Evolutionary conservation across 1,140 invertebrate genomes (phyloP), one percentile per base, ranked within the genome.

Genomic region (Episyrphus balteatus): DNA sequence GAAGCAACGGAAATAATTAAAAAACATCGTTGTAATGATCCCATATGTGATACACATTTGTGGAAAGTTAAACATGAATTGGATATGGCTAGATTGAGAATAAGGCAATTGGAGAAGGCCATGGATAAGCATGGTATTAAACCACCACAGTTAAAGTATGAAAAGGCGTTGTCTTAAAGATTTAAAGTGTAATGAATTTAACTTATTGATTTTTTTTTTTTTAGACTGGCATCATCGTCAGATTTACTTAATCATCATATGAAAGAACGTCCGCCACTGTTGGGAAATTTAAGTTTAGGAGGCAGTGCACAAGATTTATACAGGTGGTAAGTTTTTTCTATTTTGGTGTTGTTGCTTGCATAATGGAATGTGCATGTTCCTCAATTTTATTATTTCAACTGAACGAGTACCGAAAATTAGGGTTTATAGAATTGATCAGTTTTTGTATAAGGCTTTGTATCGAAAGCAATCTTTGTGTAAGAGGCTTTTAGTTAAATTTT

Each of bases 21-120:
- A 49, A 71, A 76, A 50, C 79, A 80, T 58, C 73, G 78, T 48
- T 91, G 87, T 68, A 77, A 78, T 40, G 85, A 91, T 71, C 84
- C 86, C 2, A 80, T 89, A 19, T 87, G 84, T 62, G 82, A 86
- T 65, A 83, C 83, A 2, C 81, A 88, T 66, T 73, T 90, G 15
- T 91, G 88, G 86, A 90, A 91, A 65, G 87, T 88, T 15, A 84
- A 84, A 54, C 84, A 91, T 63, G 88, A 93, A 62, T 73, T 92
- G 51, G 88, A 92, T 62, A 79, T 90, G 68, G 86, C 89, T 0
- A 75, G 84, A 52, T 73, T 90, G 47, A 78, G 86, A 54, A 86
- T 91, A 50, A 78, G 85, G 39, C 86, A 90, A 61, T 70, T 94
- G 46, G 86, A 90, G 55, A 87, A 88, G 60, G 82, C 86, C 56